Evolutionary conservation across 2,797 vertebrate species (phyloP), one percentile per base, ranked within the genome.

Genomic region (Scolopax rusticola): DNA sequence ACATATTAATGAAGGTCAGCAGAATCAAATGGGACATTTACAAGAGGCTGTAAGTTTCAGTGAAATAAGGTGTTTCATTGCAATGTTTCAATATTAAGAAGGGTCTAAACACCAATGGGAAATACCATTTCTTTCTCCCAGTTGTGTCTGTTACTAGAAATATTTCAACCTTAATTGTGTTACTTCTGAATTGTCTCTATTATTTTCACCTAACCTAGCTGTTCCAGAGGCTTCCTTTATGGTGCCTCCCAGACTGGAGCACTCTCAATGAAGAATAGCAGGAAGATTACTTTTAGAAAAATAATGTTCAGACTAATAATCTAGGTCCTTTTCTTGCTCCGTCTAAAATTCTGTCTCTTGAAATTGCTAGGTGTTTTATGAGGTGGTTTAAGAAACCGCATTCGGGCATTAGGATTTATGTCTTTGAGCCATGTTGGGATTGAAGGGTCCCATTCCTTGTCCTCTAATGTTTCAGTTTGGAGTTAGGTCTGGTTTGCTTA

Each of bases 391-490:
- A 77, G 17, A 63, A 47, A 23, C 18, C 10, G 32, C 51, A 54
- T 32, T 54, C 10, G 18, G 51, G 51, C 51, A 9, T 8, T 45
- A 53, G 11, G 59, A n/a, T 82, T 54, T 45, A 16, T 11, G 7
- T 84, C 27, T 71, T 19, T 14, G 4, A 21, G 54, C 30, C 14
- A n/a, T 0, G 21, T 15, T n/a, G 30, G 36, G 23, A 25, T 45
- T 15, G 8, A 30, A 25, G 68, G 20, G 20, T 11, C 25, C 47
- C 17, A 36, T 50, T 28, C 36, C 33, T 38, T 3, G 30, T 63
- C 13, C 32, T 25, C 38, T 20, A 3, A 5, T 4, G 40, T 1
- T 40, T 18, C 38, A 19, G 51, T 14, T 40, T 0, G 3, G 40
- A 65, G 21, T 11, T 25, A 8, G 0, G 13, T 7, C 36, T 28